Percentiles rank a stretch among this genome's conserved stretches.
These are phyloP conservation scores for Aegithalos caudatus DNA, from an alignment of 2,113 vertebrate genomes.

Conservation along the genomic window DNA sequence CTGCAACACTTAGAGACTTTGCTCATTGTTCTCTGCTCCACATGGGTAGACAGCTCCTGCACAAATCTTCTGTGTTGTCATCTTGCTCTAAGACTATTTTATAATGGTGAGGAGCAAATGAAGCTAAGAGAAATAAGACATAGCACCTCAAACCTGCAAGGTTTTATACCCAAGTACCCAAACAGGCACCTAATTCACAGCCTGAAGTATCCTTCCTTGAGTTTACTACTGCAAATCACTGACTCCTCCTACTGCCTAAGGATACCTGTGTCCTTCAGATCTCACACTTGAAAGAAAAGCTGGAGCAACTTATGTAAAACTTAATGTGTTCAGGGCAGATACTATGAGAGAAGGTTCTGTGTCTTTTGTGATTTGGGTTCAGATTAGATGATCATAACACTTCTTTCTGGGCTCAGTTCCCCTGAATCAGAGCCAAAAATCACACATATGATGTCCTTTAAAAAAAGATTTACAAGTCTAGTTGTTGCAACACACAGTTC, in stretches of 20 bases:
- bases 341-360: not conserved
- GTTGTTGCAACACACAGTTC: not conserved
- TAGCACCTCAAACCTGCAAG: not conserved
- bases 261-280: not conserved
- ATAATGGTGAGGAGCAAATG: not conserved
- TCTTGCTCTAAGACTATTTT: not conserved
- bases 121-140: not conserved
- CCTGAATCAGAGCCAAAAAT: not conserved
- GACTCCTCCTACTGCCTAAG: not conserved
- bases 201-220: not conserved
- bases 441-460: accelerated
- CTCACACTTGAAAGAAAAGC: not conserved
- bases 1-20: not conserved
- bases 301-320: not conserved
- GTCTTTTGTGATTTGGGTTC: not conserved
- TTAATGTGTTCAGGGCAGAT: not conserved
- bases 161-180: not conserved
- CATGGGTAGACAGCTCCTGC: not conserved
- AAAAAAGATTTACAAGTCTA: not conserved
- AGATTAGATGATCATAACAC: not conserved
- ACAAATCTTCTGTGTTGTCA: not conserved
- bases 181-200: not conserved
- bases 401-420: not conserved
- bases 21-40: not conserved
- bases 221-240: not conserved